A percentile compares a stretch with the other conserved stretches of the same genome.
phyloP scores from a whole-genome alignment of 2,113 vertebrate species.

The Ptilonorhynchus violaceus region DNA sequence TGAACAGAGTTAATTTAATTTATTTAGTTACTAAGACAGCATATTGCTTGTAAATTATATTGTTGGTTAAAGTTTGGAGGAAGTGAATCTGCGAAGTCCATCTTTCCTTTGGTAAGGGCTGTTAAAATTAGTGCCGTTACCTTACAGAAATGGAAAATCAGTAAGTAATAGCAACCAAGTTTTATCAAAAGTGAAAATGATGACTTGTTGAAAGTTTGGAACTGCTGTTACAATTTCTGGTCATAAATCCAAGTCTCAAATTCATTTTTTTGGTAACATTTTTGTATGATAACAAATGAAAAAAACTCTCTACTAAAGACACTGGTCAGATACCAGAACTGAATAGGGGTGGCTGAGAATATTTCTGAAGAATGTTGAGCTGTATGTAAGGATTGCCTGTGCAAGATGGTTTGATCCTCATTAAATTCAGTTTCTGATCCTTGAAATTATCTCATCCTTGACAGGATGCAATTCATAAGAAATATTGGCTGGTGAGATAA shows the following conservation, averaged over 20 bases:
- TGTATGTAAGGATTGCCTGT: not conserved
- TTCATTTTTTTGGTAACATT: not conserved
- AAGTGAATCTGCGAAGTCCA: not conserved
- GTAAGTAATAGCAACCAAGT: not conserved
- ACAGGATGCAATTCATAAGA: constrained; percentile 32
- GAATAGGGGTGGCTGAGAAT: not conserved
- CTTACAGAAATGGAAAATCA: not conserved
- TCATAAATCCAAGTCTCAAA: not conserved
- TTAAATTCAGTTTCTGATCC: not conserved
- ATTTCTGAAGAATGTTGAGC: not conserved
- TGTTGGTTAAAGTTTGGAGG: not conserved
- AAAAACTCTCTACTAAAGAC: not conserved
- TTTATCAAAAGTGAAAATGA: not conserved
- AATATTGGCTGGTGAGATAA: constrained; percentile 21
- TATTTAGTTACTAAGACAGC: not conserved
- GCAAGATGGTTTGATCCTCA: not conserved
- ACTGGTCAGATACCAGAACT: not conserved
- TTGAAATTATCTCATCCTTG: constrained; percentile 25
- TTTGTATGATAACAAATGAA: not conserved
- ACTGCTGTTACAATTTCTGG: not conserved
- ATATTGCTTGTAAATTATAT: not conserved
- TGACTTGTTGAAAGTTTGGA: not conserved
- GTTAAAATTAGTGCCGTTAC: not conserved
- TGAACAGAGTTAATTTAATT: not conserved
- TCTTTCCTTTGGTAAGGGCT: not conserved